A percentile compares a stretch with the other conserved stretches of the same genome.
Conservation (phyloP, 2,113 vertebrate species). For the Isichthys henryi region DNA sequence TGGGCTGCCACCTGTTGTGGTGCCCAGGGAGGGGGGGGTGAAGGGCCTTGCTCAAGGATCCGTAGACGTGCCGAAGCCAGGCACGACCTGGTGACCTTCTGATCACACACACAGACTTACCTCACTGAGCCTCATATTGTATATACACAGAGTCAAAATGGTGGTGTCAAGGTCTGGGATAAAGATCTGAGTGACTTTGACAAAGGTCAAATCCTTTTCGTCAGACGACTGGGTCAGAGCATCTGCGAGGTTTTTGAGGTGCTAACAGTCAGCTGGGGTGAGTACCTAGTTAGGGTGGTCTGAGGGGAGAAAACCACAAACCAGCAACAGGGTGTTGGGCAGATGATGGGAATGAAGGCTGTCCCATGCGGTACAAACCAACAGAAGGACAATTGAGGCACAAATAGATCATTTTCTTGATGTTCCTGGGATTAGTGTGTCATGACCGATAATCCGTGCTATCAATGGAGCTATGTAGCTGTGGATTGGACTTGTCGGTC, state of each 20-base stretch:
- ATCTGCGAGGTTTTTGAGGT: neutral
- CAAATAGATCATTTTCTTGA: neutral
- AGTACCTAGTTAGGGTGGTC: neutral
- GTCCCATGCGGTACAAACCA: neutral
- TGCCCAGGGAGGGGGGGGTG: no score
- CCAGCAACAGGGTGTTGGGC: neutral
- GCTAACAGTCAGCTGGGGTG: neutral
- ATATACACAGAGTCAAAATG: neutral
- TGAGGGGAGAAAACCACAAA: neutral
- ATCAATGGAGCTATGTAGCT: neutral
- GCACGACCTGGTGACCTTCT: no score
- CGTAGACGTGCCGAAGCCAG: no score
- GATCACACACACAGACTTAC: no score
- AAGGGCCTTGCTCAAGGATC: no score
- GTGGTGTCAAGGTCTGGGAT: neutral
- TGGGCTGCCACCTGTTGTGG: no score
- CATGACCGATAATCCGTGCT: neutral
- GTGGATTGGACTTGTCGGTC: neutral
- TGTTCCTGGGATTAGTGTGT: neutral
- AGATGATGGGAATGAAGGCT: neutral
- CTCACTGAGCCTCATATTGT: neutral
- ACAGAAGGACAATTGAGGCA: neutral
- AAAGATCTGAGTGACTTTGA: neutral
- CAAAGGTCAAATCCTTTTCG: neutral
- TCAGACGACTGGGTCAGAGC: neutral